Evolutionary conservation across 2,113 vertebrate species (phyloP).

Genomic region (Collichthys lucidus): DNA sequence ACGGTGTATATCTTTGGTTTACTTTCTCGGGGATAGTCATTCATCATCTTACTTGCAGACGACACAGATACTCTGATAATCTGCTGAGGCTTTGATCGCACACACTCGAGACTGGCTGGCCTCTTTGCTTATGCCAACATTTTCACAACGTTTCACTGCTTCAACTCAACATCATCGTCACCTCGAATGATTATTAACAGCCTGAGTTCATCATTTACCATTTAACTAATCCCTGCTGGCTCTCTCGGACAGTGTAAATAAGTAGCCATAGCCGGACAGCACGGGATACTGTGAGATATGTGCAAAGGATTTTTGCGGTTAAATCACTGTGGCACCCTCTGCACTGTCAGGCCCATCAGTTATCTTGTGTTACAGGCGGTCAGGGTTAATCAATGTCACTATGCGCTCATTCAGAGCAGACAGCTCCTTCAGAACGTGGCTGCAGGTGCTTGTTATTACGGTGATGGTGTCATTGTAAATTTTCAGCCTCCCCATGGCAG

Average conservation of each 20-base stretch:
- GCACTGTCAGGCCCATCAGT: conserved; percentile 47
- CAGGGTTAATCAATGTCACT: conserved; percentile 75
- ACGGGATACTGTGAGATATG: conserved; percentile 43
- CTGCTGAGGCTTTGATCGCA: conserved; percentile 14
- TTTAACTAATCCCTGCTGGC: conserved; percentile 18
- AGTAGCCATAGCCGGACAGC: conserved; percentile 30
- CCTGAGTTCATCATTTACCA: conserved; percentile 30
- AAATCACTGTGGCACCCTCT: conserved; percentile 32
- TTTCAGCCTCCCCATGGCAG: conserved; percentile 52
- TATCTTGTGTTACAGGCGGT: conserved; percentile 58
- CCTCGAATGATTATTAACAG: conserved; percentile 44
- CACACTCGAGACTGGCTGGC: conserved; percentile 1
- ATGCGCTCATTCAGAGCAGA: conserved; percentile 44
- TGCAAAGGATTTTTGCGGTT: conserved; percentile 42
- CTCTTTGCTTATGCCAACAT: conserved; percentile 22
- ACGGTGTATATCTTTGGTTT: conserved; percentile 33
- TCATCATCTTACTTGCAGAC: conserved; percentile 34
- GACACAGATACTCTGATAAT: conserved; percentile 47
- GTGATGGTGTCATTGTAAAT: conserved; percentile 70
- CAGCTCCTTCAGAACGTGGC: conserved; percentile 59
- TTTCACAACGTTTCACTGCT: conserved; percentile 49
- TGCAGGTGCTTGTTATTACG: conserved; percentile 74
- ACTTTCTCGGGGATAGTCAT: conserved; percentile 47
- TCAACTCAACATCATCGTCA: conserved; percentile 39
- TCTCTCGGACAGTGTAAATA: conserved; percentile 35